Percentiles rank a stretch among this genome's conserved stretches.
phyloP scores from a whole-genome alignment of 2,113 vertebrate species.

The Polypterus bichir region DNA sequence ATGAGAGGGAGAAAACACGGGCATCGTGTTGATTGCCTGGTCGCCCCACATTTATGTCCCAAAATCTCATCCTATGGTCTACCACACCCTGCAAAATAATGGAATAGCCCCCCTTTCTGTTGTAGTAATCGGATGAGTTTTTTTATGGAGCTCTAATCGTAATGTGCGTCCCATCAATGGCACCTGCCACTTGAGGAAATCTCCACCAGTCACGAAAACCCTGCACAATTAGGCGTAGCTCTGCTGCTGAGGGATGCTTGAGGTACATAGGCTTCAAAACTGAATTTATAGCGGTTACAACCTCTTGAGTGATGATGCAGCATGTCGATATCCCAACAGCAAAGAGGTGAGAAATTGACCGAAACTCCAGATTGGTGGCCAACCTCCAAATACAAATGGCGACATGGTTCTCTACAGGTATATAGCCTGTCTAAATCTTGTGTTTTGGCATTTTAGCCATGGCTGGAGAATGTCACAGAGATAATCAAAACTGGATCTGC shows the following conservation, averaged over 20 bases:
- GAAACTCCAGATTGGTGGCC: no score
- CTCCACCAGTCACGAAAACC: neutral
- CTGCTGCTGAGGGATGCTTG: neutral
- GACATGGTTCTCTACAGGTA: no score
- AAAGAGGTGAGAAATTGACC: no score
- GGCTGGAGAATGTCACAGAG: no score
- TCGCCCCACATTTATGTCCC: neutral
- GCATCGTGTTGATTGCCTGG: neutral
- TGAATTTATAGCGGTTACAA: no score
- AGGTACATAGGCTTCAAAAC: no score
- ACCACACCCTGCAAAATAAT: slow-evolving; percentile 1
- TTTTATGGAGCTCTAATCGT: neutral
- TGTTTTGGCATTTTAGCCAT: no score
- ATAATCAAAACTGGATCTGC: no score
- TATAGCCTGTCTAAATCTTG: no score
- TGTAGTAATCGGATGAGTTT: neutral
- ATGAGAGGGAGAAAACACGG: neutral
- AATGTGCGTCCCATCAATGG: slow-evolving; percentile 1
- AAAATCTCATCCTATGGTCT: neutral
- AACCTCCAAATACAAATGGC: no score
- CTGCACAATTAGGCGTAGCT: neutral
- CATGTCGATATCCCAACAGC: no score
- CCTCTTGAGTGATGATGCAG: no score
- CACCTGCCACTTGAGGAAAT: neutral
- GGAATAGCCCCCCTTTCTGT: neutral